These are phyloP conservation scores for Gymnothorax javanicus DNA, from an alignment of 2,797 vertebrate genomes.

Conservation along the genomic window DNA sequence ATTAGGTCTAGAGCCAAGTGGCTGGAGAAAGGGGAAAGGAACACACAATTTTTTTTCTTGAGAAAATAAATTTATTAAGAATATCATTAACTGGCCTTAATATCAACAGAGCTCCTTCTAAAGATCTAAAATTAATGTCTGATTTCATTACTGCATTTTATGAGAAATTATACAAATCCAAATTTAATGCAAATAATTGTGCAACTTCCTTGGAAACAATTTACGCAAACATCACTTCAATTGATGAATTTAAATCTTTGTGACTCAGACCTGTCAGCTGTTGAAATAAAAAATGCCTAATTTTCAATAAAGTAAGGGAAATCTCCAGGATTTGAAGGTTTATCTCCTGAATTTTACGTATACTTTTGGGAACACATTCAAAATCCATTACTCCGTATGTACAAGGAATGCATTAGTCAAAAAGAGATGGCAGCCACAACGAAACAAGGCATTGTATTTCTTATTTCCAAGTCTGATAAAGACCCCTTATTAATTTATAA, in stretches of 20 bases:
- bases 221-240: too few relatives aligned
- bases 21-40: too few relatives aligned
- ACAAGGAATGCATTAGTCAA: conserved; percentile 6
- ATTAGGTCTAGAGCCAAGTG: too few relatives aligned
- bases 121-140: too few relatives aligned
- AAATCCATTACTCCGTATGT: conserved; percentile 9
- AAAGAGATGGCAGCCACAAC: neutral
- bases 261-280: neutral
- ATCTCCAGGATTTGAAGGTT: neutral
- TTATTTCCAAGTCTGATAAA: conserved; percentile 23
- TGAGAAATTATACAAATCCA: too few relatives aligned
- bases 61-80: too few relatives aligned
- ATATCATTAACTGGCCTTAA: too few relatives aligned
- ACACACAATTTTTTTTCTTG: too few relatives aligned
- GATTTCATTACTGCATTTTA: too few relatives aligned
- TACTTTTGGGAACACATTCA: neutral
- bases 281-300: neutral
- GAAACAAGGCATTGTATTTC: conserved; percentile 12
- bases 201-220: neutral
- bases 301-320: neutral
- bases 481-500: conserved; percentile 13
- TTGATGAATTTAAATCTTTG: neutral
- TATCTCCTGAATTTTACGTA: conserved; percentile 1
- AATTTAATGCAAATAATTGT: too few relatives aligned
- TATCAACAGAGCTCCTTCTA: too few relatives aligned